These are phyloP conservation scores for Onychomys leucogaster DNA, from an alignment of 2,797 vertebrate genomes.

Conservation along the genomic window DNA sequence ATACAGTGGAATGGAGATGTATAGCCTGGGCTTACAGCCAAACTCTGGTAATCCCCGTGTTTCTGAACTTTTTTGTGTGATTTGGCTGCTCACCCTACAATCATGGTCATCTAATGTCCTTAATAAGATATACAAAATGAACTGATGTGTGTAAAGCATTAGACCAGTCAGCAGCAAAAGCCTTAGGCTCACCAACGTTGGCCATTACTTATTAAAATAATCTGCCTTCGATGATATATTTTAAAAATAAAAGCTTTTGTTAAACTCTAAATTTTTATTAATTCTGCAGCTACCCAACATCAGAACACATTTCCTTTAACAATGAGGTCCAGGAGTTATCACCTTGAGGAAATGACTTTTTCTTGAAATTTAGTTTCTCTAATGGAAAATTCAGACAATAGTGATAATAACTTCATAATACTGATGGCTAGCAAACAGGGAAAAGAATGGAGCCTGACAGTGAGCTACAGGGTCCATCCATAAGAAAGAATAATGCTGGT, in stretches of 20 bases:
- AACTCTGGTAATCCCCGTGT: not conserved
- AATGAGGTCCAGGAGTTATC: not conserved
- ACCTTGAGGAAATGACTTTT: not conserved
- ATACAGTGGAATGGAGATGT: not conserved
- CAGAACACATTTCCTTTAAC: not conserved
- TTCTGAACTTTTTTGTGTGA: not conserved
- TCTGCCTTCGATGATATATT: not conserved
- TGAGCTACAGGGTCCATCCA: not conserved
- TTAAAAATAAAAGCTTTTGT: constrained; percentile 32
- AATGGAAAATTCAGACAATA: not conserved
- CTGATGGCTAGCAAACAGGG: not conserved
- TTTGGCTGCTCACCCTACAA: not conserved
- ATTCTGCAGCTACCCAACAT: not conserved
- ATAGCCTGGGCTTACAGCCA: not conserved
- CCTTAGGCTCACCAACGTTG: not conserved
- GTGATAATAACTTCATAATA: not conserved
- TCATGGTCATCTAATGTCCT: not conserved
- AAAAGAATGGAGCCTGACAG: not conserved
- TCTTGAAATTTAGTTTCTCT: not conserved
- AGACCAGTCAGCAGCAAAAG: not conserved
- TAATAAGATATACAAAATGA: not conserved
- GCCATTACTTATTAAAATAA: constrained; percentile 38
- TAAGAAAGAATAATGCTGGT: not conserved
- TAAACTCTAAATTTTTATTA: constrained; percentile 12
- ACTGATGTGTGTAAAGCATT: not conserved